Conservation (phyloP, 2,797 vertebrate genomes). For the Zenarchopterus dispar region DNA sequence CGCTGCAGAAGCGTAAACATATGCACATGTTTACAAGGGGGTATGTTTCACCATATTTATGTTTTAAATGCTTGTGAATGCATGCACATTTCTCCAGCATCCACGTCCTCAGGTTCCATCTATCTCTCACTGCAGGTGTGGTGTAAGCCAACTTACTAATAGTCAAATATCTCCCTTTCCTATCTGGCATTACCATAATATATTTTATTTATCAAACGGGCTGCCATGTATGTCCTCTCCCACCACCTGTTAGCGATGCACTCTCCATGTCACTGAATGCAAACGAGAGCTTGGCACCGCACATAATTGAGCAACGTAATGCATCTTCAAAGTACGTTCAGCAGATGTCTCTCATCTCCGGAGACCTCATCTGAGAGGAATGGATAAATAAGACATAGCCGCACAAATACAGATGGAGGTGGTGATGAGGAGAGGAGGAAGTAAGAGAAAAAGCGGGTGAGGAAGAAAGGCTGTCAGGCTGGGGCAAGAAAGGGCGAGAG, state of each 20-base stretch:
- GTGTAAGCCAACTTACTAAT: conserved; percentile 59
- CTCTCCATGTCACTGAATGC: conserved; percentile 77
- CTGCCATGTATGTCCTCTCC: conserved; percentile 64
- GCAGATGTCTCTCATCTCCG: conserved; percentile 83
- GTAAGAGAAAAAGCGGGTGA: conserved; percentile 22
- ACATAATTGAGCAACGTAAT: conserved; percentile 77
- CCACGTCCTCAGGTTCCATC: conserved; percentile 40
- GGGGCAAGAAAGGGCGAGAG: conserved; percentile 35
- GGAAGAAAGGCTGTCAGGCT: conserved; percentile 42
- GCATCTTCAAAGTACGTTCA: conserved; percentile 82
- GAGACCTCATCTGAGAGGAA: conserved; percentile 81
- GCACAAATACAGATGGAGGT: conserved; percentile 70
- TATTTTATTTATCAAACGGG: conserved; percentile 84
- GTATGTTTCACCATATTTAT: conserved; percentile 39
- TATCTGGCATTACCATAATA: conserved; percentile 77
- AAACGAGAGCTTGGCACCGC: conserved; percentile 74
- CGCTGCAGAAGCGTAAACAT: conserved; percentile 38
- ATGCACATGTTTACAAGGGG: conserved; percentile 42
- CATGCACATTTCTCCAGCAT: conserved; percentile 11
- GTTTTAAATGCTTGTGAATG: conserved; percentile 27
- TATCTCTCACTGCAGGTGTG: conserved; percentile 41
- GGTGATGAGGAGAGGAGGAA: conserved; percentile 41
- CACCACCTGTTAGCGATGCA: conserved; percentile 80
- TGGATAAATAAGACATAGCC: conserved; percentile 82
- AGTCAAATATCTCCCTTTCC: conserved; percentile 65